Evolutionary conservation across 2,888 invertebrate species (phyloP).

Genomic region (Limnephilus auricula): DNA sequence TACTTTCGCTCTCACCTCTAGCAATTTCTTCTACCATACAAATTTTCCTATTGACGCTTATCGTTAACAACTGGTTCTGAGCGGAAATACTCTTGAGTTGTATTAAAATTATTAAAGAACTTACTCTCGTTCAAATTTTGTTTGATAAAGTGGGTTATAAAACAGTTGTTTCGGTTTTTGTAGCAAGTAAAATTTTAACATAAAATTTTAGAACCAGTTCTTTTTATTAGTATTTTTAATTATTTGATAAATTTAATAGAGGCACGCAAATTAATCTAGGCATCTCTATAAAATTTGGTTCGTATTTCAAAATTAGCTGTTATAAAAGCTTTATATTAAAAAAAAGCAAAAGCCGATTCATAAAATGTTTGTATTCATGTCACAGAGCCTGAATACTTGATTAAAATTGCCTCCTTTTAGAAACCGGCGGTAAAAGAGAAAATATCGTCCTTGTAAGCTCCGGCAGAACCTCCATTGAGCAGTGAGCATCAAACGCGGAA

Average conservation of each 20-base stretch:
- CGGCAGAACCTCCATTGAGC: not conserved
- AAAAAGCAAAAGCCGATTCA: not conserved
- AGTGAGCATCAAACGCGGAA: conserved; percentile 32
- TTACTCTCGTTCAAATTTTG: not conserved
- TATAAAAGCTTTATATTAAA: not conserved
- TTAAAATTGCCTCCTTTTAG: conserved; percentile 14
- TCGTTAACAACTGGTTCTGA: not conserved
- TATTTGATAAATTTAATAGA: no score
- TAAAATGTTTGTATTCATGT: not conserved
- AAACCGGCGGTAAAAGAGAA: conserved; percentile 10
- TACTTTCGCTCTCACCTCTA: no score
- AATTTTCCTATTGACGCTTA: no score
- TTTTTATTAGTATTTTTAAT: no score
- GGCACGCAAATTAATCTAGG: no score
- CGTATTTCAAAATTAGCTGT: not conserved
- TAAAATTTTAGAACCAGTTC: no score
- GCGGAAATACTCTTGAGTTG: not conserved
- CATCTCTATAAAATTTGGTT: not conserved
- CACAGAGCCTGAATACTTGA: not conserved
- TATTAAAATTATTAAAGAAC: not conserved
- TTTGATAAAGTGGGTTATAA: no score
- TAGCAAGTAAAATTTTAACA: no score
- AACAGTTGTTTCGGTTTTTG: no score
- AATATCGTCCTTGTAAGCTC: not conserved
- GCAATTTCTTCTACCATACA: no score